Percentiles rank a stretch among this genome's conserved stretches.
Evolutionary conservation across 2,888 invertebrate genomes (phyloP).

Genomic region (Cylloceria caligata): DNA sequence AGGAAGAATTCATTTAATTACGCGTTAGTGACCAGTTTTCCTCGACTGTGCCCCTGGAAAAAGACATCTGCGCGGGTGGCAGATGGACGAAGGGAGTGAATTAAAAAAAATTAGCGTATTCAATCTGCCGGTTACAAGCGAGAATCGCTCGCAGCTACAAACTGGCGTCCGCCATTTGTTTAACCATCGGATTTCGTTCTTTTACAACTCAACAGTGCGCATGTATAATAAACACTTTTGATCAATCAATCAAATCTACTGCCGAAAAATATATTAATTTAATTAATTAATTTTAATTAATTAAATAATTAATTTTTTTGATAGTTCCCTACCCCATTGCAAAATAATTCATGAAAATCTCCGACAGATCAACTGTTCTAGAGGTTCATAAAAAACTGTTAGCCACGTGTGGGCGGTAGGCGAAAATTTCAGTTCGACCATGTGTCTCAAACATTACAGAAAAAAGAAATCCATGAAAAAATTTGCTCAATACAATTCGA

Average conservation of each 20-base stretch:
- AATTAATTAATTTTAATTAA: no score
- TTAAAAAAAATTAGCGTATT: conserved; percentile 62
- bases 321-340: neutral
- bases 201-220: neutral
- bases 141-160: conserved; percentile 62
- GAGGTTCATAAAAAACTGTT: conserved; percentile 37
- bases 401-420: conserved; percentile 58
- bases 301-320: conserved; percentile 20
- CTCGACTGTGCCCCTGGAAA: conserved; percentile 64
- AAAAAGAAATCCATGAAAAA: conserved; percentile 25
- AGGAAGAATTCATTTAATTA: conserved; percentile 60
- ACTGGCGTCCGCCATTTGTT: conserved; percentile 61
- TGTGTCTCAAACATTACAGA: neutral
- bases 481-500: conserved; percentile 10
- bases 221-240: conserved; percentile 42
- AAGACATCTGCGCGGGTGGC: conserved; percentile 59
- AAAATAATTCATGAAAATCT: conserved; percentile 30
- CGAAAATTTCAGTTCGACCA: conserved; percentile 24
- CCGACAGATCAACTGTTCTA: neutral
- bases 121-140: conserved; percentile 61
- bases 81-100: conserved; percentile 32
- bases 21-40: conserved; percentile 61
- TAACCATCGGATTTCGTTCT: conserved; percentile 58
- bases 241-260: conserved; percentile 32
- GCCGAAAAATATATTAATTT: neutral